Base-by-base conservation (phyloP, 2,888 invertebrate genomes). In the Molorchus minor region DNA sequence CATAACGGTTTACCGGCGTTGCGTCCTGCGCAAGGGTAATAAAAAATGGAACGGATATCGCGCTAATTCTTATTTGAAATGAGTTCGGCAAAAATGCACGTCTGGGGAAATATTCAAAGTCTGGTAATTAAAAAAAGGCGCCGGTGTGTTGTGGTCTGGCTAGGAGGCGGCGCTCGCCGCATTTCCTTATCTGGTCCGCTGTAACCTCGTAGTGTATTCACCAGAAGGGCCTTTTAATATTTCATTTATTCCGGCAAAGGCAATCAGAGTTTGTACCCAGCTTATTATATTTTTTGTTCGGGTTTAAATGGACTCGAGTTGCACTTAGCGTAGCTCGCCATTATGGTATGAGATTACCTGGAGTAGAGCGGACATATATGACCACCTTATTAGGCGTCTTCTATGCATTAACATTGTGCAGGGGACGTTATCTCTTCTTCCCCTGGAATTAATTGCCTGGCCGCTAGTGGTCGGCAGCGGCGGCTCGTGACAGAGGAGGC, bases 31-130 rank as follows among this genome's bases (percentile, higher is more conserved):
- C 61, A n/a, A 35, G 61, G 53, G 72, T 71, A 67, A 71, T 75
- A 70, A 73, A 75, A 65, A 71, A 75, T 74, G 72, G 73, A 74
- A 58, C 57, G 67, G 63, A 64, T 68, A 69, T 64, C 62, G 66
- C 70, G 71, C 70, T 76, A 77, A 75, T 76, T 76, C 75, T 76
- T 76, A 76, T 73, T 73, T 71, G 73, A 73, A 76, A 77, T 73
- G 75, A 76, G 76, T 74, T 76, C 70, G 67, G 72, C 68, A 75
- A 75, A 77, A 77, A 76, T 75, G 73, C 70, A 72, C 68, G 75
- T 76, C 75, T 74, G 58, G 76, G 75, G 76, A 76, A 74, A 75
- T 73, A 70, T 69, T 72, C 71, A 67, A 66, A 69, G 65, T 64
- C 57, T 60, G 69, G 75, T 76, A 77, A 77, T 77, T 77, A 77